phyloP scores from a whole-genome alignment of 2,888 invertebrate genomes.

The Parnassius glacialis region DNA sequence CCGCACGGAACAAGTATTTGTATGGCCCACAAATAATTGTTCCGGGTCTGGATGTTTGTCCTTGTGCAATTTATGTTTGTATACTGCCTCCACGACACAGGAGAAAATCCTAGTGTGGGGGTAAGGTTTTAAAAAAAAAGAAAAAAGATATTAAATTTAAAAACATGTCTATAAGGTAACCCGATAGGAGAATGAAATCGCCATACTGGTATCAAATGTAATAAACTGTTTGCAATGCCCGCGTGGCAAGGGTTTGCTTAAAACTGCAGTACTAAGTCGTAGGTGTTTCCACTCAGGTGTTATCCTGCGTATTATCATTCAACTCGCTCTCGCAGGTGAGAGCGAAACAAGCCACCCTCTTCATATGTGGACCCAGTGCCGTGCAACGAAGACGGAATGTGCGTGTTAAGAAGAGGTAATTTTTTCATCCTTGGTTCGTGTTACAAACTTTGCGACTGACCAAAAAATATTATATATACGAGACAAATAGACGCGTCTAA shows the following conservation, averaged over 20 bases:
- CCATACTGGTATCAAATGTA: slow-evolving; percentile 1
- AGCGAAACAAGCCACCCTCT: slow-evolving; percentile 34
- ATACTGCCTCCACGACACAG: no score
- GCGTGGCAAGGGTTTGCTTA: not conserved
- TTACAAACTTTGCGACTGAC: slow-evolving; percentile 1
- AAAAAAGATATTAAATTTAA: no score
- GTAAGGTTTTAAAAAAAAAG: no score
- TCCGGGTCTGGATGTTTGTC: no score
- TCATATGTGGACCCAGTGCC: slow-evolving; percentile 38
- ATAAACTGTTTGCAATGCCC: not conserved
- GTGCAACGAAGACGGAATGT: slow-evolving; percentile 24
- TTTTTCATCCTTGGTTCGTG: slow-evolving; percentile 33
- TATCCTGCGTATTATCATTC: slow-evolving; percentile 67
- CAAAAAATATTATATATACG: slow-evolving; percentile 2
- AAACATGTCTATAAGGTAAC: not conserved
- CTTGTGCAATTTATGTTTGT: no score
- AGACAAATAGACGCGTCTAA: slow-evolving; percentile 1
- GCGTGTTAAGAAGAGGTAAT: slow-evolving; percentile 43
- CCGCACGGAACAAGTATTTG: no score
- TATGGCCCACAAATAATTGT: no score
- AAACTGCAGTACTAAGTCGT: slow-evolving; percentile 20
- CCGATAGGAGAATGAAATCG: not conserved
- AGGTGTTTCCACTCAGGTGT: slow-evolving; percentile 54
- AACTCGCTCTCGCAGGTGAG: slow-evolving; percentile 38
- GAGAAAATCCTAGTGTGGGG: no score